These are phyloP conservation scores for Mythimna ferrago DNA, from an alignment of 2,888 invertebrate species.

Conservation along the genomic window DNA sequence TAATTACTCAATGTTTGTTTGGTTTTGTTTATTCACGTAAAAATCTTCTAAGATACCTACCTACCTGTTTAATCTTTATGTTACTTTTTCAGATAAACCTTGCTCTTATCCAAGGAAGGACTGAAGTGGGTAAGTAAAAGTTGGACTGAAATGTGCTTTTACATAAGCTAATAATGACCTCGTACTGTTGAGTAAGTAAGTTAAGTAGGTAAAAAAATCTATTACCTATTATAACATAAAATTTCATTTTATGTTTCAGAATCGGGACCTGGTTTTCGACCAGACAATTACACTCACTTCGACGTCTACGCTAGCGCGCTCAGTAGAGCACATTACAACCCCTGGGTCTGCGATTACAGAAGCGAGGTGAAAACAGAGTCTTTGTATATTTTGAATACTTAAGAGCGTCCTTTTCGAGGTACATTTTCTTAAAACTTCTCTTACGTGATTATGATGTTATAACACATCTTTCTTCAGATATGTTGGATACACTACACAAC, in stretches of 20 bases:
- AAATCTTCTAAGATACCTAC: background rate
- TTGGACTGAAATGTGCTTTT: background rate
- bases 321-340: slow-evolving; percentile 53
- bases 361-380: slow-evolving; percentile 42
- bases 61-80: background rate
- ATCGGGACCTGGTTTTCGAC: slow-evolving; percentile 25
- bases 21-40: background rate
- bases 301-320: slow-evolving; percentile 55
- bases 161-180: background rate
- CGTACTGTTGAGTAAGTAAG: background rate
- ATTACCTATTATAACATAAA: background rate
- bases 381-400: background rate
- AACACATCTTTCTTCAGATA: too few species aligned
- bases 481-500: too few species aligned
- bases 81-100: slow-evolving; percentile 54
- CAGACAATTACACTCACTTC: slow-evolving; percentile 42
- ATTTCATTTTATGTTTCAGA: slow-evolving; percentile 36
- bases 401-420: background rate
- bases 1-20: slow-evolving; percentile 12
- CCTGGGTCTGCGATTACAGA: slow-evolving; percentile 55
- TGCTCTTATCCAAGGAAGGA: slow-evolving; percentile 47
- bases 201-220: background rate
- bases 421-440: too few species aligned
- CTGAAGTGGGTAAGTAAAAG: slow-evolving; percentile 61
- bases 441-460: too few species aligned